Percentiles rank a stretch among this genome's conserved stretches.
phyloP scores from a whole-genome alignment of 2,797 vertebrate species.

The Mus minutoides region DNA sequence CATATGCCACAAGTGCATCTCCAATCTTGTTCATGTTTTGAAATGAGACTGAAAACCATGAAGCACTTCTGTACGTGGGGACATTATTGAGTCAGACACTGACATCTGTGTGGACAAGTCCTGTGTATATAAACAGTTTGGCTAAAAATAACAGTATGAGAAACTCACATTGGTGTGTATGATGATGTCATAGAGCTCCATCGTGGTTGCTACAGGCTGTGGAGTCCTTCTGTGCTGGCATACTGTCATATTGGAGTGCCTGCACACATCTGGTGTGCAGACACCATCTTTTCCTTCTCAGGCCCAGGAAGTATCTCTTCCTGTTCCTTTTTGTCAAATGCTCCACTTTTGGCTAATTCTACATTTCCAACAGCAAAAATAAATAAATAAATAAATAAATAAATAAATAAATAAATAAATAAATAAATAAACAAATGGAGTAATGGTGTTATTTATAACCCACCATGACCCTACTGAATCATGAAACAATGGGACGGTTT shows the following conservation, averaged over 20 bases:
- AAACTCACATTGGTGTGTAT: background rate
- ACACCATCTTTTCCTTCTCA: background rate
- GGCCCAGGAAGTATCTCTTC: conserved; percentile 15
- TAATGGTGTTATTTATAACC: background rate
- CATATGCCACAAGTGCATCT: background rate
- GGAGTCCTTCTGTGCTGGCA: background rate
- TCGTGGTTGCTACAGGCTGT: background rate
- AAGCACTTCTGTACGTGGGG: background rate
- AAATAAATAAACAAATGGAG: too few species aligned
- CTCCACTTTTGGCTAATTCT: background rate
- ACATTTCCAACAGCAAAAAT: background rate
- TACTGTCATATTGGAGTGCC: background rate
- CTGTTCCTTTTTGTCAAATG: background rate
- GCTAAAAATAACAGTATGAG: background rate
- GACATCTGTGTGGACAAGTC: background rate
- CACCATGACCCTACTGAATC: background rate
- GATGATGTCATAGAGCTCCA: background rate
- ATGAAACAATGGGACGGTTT: background rate
- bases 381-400: too few species aligned
- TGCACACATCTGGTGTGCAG: background rate
- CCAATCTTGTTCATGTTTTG: background rate
- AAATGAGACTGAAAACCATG: background rate
- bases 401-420: too few species aligned
- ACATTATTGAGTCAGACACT: background rate
- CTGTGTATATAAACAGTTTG: background rate